A percentile compares a stretch with the other conserved stretches of the same genome.
Conservation (phyloP, 2,113 vertebrate species). For the Heterotis niloticus region DNA sequence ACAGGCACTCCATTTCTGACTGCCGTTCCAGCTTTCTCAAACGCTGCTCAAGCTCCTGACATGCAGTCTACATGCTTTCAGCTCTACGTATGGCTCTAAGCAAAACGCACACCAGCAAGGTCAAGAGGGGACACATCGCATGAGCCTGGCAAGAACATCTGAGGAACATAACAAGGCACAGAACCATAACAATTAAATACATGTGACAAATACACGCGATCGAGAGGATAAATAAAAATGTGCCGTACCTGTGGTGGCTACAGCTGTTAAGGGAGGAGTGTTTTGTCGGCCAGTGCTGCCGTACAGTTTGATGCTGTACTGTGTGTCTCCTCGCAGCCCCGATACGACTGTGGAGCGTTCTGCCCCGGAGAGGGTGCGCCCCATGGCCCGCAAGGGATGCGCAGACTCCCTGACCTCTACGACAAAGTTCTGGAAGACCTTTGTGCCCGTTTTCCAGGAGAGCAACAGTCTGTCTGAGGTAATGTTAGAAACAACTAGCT, state of each 20-base stretch:
- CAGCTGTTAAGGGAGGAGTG: constrained; percentile 62
- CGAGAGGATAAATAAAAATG: not conserved
- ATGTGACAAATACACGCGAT: not conserved
- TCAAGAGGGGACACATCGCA: no score
- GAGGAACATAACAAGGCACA: no score
- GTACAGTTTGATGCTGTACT: constrained; percentile 73
- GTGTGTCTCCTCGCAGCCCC: constrained; percentile 69
- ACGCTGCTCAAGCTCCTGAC: no score
- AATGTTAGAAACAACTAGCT: constrained; percentile 75
- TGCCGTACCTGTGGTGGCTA: constrained; percentile 73
- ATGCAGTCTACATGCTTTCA: no score
- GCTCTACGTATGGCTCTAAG: no score
- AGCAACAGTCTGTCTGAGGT: constrained; percentile 75
- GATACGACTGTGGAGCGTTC: constrained; percentile 61
- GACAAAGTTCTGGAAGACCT: constrained; percentile 77
- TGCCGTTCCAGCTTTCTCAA: no score
- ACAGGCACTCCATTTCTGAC: no score
- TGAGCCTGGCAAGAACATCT: no score
- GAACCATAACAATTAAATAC: no score
- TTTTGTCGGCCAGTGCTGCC: constrained; percentile 62
- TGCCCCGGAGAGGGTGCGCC: constrained; percentile 56
- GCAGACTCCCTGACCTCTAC: constrained; percentile 78
- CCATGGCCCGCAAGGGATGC: constrained; percentile 68
- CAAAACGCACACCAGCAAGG: no score
- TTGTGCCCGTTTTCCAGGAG: constrained; percentile 68